Evolutionary conservation across 37 sponge, comb jelly and placozoan genomes (phyloP).

Genomic region (Aplysina aerophoba): DNA sequence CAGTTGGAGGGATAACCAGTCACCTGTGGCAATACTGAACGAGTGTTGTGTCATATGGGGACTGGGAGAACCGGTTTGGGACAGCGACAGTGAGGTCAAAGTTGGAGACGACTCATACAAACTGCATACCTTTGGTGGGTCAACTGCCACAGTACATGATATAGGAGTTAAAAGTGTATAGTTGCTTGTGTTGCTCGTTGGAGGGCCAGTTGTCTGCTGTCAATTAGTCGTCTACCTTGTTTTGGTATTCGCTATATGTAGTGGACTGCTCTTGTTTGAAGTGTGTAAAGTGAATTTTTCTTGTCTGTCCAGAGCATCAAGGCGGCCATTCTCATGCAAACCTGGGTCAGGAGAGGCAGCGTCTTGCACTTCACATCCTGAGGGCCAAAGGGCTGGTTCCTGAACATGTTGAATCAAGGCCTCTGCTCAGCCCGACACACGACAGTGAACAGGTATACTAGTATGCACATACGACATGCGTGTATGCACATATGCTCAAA

Average conservation of each 20-base stretch:
- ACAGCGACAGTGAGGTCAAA: neutral
- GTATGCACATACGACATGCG: neutral
- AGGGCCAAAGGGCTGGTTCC: conserved; percentile 38
- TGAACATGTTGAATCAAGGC: conserved; percentile 64
- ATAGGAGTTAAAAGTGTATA: neutral
- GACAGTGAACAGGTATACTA: conserved; percentile 8
- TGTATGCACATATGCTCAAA: neutral
- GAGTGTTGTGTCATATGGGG: conserved; percentile 53
- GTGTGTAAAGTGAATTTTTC: neutral
- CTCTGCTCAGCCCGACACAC: conserved; percentile 50
- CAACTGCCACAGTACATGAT: neutral
- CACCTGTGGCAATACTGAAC: conserved; percentile 52
- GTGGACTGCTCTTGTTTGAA: too few species aligned
- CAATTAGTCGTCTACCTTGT: too few species aligned
- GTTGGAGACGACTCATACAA: conserved; percentile 30
- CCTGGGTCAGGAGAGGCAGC: conserved; percentile 49
- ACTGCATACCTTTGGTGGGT: conserved; percentile 63
- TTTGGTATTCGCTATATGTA: too few species aligned
- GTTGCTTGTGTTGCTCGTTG: neutral
- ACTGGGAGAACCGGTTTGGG: conserved; percentile 61
- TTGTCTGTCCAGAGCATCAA: neutral
- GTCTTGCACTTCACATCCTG: conserved; percentile 52
- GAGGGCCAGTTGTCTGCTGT: too few species aligned
- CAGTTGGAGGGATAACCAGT: conserved; percentile 47
- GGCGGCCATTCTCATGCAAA: conserved; percentile 21